Evolutionary conservation across 2,888 invertebrate species (phyloP).

Genomic region (Odontocolon sp.): DNA sequence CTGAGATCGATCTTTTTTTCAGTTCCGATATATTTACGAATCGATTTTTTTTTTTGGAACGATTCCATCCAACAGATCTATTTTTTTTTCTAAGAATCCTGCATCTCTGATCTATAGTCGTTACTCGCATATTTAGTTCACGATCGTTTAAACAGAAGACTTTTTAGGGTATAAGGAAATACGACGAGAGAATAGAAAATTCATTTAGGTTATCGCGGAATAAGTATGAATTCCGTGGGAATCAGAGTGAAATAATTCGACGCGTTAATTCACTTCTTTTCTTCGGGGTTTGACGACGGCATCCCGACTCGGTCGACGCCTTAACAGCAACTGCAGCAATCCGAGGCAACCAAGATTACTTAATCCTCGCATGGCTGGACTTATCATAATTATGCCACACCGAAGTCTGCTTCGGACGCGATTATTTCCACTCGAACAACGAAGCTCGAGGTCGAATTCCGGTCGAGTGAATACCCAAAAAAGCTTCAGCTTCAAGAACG

Average conservation of each 20-base stretch:
- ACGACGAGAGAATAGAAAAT: too few relatives aligned
- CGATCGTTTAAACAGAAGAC: too few relatives aligned
- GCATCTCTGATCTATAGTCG: too few relatives aligned
- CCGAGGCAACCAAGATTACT: slow-evolving; percentile 16
- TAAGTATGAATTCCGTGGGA: slow-evolving; percentile 14
- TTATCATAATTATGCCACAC: slow-evolving; percentile 48
- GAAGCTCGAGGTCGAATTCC: slow-evolving; percentile 27
- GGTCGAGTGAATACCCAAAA: slow-evolving; percentile 42
- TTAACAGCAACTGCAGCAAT: slow-evolving; percentile 4
- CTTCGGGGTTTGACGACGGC: neutral
- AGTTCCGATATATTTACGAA: too few relatives aligned
- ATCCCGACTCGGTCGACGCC: neutral
- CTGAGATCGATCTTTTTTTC: too few relatives aligned
- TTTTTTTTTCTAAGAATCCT: too few relatives aligned
- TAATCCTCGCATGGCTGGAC: slow-evolving; percentile 43
- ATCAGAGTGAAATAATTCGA: slow-evolving; percentile 40
- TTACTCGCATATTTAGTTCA: too few relatives aligned
- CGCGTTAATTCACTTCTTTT: slow-evolving; percentile 45
- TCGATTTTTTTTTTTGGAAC: too few relatives aligned
- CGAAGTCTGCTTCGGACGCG: slow-evolving; percentile 55
- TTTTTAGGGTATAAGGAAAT: too few relatives aligned
- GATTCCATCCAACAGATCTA: too few relatives aligned
- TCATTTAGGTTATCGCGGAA: too few relatives aligned
- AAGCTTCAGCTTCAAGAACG: neutral
- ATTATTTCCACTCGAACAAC: slow-evolving; percentile 51